Conservation (phyloP, 2,113 vertebrate genomes). For the Thamnophis sirtalis region DNA sequence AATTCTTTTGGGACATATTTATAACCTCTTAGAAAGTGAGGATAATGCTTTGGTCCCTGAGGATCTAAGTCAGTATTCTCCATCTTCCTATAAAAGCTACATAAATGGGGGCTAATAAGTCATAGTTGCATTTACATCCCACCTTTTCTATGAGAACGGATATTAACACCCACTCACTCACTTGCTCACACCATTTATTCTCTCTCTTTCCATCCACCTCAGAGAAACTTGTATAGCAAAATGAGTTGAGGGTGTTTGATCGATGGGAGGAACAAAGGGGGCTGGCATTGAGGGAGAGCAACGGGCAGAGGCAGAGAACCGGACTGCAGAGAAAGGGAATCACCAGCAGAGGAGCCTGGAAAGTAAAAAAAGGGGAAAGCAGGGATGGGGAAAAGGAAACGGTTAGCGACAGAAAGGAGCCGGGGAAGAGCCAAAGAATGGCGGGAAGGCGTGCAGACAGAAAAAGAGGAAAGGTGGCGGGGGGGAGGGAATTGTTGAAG, state of each 20-base stretch:
- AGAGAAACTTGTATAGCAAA: neutral
- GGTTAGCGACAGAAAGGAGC: neutral
- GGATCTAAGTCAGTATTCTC: neutral
- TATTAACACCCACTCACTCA: neutral
- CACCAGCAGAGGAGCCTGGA: neutral
- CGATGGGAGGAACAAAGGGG: neutral
- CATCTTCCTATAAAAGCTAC: neutral
- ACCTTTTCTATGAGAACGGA: neutral
- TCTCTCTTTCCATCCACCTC: neutral
- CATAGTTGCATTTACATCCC: neutral
- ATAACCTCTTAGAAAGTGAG: neutral
- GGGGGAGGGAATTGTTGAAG: neutral
- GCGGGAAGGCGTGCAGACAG: neutral
- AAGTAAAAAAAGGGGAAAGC: neutral
- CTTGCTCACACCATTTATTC: neutral
- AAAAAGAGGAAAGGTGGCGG: neutral
- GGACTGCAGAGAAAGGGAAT: neutral
- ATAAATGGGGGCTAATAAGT: neutral
- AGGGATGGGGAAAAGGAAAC: neutral
- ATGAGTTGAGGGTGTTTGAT: neutral
- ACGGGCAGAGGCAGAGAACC: neutral
- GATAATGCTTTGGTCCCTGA: neutral
- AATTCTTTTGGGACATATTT: neutral
- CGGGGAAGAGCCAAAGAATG: neutral
- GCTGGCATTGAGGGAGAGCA: neutral